Evolutionary conservation across 2,888 invertebrate species (phyloP).

Genomic region (Acleris cristana): DNA sequence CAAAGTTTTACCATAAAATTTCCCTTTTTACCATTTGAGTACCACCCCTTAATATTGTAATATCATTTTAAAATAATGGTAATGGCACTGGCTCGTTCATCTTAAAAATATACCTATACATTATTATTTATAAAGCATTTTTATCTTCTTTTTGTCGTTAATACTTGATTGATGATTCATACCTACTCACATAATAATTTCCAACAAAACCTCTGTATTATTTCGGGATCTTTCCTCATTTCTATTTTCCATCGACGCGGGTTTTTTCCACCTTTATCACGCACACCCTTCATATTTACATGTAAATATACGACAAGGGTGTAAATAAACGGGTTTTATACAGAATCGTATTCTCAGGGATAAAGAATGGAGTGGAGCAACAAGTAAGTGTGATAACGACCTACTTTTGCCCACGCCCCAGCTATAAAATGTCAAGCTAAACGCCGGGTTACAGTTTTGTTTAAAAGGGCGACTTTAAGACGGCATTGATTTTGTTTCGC

Average conservation of each 20-base stretch:
- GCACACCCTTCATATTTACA: constrained; percentile 30
- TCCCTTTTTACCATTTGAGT: no score
- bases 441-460: constrained; percentile 24
- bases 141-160: not conserved
- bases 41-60: no score
- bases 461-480: constrained; percentile 3
- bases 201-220: constrained; percentile 7
- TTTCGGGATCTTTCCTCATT: constrained; percentile 10
- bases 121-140: no score
- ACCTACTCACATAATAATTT: constrained; percentile 18
- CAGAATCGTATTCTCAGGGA: constrained; percentile 23
- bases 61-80: no score
- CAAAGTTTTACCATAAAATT: no score
- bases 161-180: not conserved
- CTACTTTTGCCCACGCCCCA: constrained; percentile 52
- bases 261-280: constrained; percentile 27
- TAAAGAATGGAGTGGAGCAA: constrained; percentile 37
- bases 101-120: no score
- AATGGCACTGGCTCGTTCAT: no score
- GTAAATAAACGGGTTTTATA: constrained; percentile 31
- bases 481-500: no score
- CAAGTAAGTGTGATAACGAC: constrained; percentile 45
- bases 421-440: constrained; percentile 46
- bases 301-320: constrained; percentile 32
- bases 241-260: constrained; percentile 20